Percentiles rank a stretch among this genome's conserved stretches.
Conservation (phyloP, 2,113 vertebrate genomes). For the Elaphurus davidianus region DNA sequence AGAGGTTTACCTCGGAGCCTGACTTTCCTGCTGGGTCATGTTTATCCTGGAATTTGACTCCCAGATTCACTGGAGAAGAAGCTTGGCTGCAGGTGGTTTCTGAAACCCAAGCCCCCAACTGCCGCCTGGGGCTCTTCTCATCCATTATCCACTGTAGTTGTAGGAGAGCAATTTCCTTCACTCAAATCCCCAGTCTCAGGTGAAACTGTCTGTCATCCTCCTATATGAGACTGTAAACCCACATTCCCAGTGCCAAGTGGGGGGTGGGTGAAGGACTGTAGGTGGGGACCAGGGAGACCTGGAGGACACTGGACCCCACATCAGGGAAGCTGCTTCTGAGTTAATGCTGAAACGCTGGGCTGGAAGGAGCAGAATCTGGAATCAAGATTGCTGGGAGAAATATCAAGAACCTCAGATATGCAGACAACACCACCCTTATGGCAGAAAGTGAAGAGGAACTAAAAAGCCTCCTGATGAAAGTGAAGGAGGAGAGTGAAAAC, state of each 20-base stretch:
- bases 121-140: not conserved
- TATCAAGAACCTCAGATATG: too few relatives aligned
- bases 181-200: not conserved
- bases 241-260: not conserved
- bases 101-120: not conserved
- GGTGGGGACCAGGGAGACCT: not conserved
- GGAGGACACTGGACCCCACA: not conserved
- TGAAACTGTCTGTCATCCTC: not conserved
- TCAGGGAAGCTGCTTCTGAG: not conserved
- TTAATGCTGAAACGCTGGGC: not conserved
- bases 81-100: not conserved
- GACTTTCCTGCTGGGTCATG: not conserved
- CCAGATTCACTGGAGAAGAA: not conserved
- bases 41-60: not conserved
- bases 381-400: too few relatives aligned
- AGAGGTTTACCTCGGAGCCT: not conserved
- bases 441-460: too few relatives aligned
- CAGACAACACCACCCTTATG: too few relatives aligned
- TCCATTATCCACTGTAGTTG: not conserved
- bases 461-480: too few relatives aligned
- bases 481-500: too few relatives aligned
- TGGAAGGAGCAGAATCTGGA: too few relatives aligned
- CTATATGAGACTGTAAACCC: not conserved
- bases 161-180: not conserved
- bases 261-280: not conserved